Evolutionary conservation across 2,888 invertebrate species (phyloP).

Genomic region (Isoperla grammatica): DNA sequence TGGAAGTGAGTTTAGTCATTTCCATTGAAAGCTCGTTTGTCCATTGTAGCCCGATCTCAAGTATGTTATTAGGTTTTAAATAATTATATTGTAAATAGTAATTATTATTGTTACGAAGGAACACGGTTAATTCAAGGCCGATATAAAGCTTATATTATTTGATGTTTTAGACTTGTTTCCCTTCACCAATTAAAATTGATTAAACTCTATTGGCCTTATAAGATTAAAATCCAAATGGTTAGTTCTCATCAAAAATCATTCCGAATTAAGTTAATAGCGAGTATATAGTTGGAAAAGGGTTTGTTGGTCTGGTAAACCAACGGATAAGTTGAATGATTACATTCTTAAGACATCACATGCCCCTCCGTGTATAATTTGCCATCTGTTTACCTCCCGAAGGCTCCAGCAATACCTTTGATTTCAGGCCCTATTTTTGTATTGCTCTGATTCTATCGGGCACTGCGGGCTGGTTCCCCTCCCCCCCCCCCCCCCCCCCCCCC

Average conservation of each 20-base stretch:
- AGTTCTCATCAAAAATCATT: constrained; percentile 19
- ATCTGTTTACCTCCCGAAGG: constrained; percentile 17
- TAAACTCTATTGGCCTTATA: background rate
- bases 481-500: background rate
- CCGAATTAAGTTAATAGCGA: constrained; percentile 24
- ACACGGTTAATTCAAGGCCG: background rate
- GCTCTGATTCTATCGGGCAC: constrained; percentile 21
- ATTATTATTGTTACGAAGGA: too few relatives aligned
- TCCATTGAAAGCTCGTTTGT: too few relatives aligned
- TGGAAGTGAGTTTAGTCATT: too few relatives aligned
- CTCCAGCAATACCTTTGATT: constrained; percentile 7
- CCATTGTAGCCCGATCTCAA: too few relatives aligned
- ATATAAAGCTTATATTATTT: background rate
- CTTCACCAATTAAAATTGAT: constrained; percentile 1
- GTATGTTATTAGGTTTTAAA: too few relatives aligned
- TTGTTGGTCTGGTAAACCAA: constrained; percentile 9
- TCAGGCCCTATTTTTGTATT: constrained; percentile 12
- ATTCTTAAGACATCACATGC: background rate
- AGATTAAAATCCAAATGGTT: constrained; percentile 8
- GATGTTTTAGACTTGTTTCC: background rate
- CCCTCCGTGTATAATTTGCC: constrained; percentile 22
- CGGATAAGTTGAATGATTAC: constrained; percentile 14
- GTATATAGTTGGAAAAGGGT: constrained; percentile 12
- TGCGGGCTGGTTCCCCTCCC: background rate
- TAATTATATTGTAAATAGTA: too few relatives aligned